Conservation (phyloP, 2,888 invertebrate species). For the Nemoura dubitans region DNA sequence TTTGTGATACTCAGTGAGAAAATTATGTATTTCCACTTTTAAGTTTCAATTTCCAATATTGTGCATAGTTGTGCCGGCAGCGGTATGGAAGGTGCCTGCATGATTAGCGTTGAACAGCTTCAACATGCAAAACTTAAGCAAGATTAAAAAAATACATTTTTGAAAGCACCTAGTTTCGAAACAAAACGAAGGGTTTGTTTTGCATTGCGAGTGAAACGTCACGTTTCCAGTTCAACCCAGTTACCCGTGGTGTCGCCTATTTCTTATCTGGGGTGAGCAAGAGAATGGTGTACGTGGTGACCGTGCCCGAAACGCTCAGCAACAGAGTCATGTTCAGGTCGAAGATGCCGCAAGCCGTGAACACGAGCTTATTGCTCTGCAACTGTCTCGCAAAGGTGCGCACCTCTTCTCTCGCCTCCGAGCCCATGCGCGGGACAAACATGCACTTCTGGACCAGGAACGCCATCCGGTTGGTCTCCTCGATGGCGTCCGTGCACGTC, state of each 20-base stretch:
- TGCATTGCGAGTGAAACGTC: too few relatives aligned
- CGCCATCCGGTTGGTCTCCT: not conserved
- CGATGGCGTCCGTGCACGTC: not conserved
- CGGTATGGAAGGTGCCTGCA: too few relatives aligned
- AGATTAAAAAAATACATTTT: too few relatives aligned
- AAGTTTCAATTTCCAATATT: too few relatives aligned
- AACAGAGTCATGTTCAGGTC: not conserved
- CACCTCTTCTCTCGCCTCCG: not conserved
- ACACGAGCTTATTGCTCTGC: not conserved
- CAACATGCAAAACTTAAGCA: too few relatives aligned
- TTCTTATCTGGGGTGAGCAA: not conserved
- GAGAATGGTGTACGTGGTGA: not conserved
- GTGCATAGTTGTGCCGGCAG: too few relatives aligned
- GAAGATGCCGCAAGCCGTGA: not conserved
- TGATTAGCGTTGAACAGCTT: too few relatives aligned
- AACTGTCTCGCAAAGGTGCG: not conserved
- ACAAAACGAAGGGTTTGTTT: too few relatives aligned
- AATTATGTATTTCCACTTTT: too few relatives aligned
- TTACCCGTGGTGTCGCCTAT: not conserved
- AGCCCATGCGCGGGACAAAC: not conserved
- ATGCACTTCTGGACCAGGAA: not conserved
- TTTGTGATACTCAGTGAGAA: not conserved
- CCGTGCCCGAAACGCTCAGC: not conserved
- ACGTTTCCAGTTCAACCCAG: too few relatives aligned
- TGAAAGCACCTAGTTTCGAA: too few relatives aligned